These are phyloP conservation scores for Scytalopus superciliaris DNA, from an alignment of 2,113 vertebrate genomes.

Conservation along the genomic window DNA sequence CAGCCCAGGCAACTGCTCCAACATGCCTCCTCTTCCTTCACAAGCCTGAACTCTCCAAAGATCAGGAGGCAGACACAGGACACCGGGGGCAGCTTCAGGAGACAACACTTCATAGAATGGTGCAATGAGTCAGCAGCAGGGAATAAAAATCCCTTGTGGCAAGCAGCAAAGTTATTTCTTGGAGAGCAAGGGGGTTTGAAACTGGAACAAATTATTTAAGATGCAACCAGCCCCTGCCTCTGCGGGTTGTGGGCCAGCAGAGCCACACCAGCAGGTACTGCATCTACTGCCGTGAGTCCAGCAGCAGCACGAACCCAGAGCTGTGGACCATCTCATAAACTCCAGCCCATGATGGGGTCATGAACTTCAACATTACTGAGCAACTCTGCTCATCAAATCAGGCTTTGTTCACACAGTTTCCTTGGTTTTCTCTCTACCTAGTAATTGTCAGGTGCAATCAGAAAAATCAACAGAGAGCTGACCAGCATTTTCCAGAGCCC, in stretches of 20 bases:
- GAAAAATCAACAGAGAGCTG: neutral
- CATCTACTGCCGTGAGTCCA: rapidly evolving
- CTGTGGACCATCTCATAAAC: neutral
- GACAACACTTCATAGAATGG: neutral
- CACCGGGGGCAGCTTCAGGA: neutral
- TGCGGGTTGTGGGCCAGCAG: neutral
- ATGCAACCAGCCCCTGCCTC: neutral
- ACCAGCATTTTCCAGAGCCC: neutral
- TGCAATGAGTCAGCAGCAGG: neutral
- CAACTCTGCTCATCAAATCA: neutral
- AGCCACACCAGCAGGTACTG: neutral
- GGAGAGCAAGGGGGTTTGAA: neutral
- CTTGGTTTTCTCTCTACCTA: neutral
- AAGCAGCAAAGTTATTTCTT: neutral
- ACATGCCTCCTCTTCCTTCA: neutral
- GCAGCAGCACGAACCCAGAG: neutral
- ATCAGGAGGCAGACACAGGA: neutral
- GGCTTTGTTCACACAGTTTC: neutral
- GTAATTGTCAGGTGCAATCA: neutral
- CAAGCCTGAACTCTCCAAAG: rapidly evolving
- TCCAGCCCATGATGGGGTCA: neutral
- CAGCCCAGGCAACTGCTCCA: neutral
- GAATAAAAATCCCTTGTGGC: neutral
- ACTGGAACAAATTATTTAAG: rapidly evolving
- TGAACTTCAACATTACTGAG: rapidly evolving